Evolutionary conservation across 2,888 invertebrate species (phyloP), one percentile per base, ranked within the genome.

Genomic region (Tricholauxania praeusta): DNA sequence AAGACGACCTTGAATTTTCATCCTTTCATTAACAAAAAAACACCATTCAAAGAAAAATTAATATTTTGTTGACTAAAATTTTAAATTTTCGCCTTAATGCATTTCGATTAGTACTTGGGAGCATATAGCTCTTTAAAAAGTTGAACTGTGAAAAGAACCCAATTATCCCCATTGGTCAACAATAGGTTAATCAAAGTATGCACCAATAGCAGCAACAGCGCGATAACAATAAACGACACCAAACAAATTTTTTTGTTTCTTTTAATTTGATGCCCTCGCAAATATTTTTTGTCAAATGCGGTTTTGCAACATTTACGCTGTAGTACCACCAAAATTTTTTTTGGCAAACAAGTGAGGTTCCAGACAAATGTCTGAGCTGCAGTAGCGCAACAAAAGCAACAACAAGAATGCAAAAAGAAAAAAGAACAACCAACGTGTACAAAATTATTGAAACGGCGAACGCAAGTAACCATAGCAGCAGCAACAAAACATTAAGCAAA

Each of bases 241-340:
- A 12, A 65, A 28, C 22, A 22, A 15, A 47, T 19, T 15, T 32
- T 55, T 53, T 53, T 55, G 47, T 39, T 60, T 32, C 48, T 47
- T 67, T 67, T 67, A 67, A 67, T 67, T 67, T 67, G 67, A 22
- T 55, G 47, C 39, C 57, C n/a, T 57, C 19, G 57, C 67, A 19
- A 65, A 53, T 12, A 22, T 22, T 64, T 67, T 57, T 67, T 67
- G 55, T 67, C 67, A 67, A 67, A 67, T 67, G 67, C 22, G 55
- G 47, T 67, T 67, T 28, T 67, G 67, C 55, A 67, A 67, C 67
- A 67, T 55, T 57, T 52, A 52, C 12, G 53, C 32, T 32, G 39
- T 12, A 63, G 7, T 19, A 19, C 19, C 22, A 62, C 10, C n/a
- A 14, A 32, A 32, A 39, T 39, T 39, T 39, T 39, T 39, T 39